Conservation (phyloP, 2,888 invertebrate species). For the Poecilus cupreus region DNA sequence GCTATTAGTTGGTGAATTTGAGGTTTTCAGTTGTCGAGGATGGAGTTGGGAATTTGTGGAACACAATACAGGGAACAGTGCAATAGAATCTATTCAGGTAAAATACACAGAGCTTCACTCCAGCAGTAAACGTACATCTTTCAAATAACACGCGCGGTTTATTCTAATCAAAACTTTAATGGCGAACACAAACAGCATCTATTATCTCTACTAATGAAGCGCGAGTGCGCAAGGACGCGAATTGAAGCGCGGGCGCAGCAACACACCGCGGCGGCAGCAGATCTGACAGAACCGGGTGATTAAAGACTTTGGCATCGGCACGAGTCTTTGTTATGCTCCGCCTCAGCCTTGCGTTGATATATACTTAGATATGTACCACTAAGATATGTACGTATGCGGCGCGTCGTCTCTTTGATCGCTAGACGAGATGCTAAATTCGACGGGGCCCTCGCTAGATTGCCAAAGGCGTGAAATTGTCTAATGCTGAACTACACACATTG, state of each 20-base stretch:
- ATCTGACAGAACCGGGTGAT: constrained; percentile 44
- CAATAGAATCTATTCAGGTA: constrained; percentile 16
- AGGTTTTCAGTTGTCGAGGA: too few relatives aligned
- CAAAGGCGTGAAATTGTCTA: not conserved
- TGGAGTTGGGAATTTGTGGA: too few relatives aligned
- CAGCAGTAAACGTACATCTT: constrained; percentile 41
- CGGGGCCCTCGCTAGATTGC: not conserved
- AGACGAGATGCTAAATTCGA: not conserved
- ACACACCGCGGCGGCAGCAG: not conserved
- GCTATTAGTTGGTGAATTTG: too few relatives aligned
- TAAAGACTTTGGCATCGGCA: constrained; percentile 44
- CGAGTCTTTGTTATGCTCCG: constrained; percentile 45
- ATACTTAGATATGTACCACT: constrained; percentile 29
- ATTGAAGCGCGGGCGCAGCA: not conserved
- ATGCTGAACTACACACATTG: too few relatives aligned
- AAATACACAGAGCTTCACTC: not conserved
- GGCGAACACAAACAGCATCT: constrained; percentile 55
- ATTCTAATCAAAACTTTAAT: constrained; percentile 57
- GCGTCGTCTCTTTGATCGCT: not conserved
- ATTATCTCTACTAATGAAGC: constrained; percentile 56
- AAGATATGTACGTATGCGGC: constrained; percentile 23
- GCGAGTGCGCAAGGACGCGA: not conserved
- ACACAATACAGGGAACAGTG: not conserved
- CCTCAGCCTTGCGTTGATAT: not conserved
- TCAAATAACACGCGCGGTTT: constrained; percentile 52